These are phyloP conservation scores for Dolichoris vasculosae DNA, from an alignment of 1,140 invertebrate genomes.

Conservation along the genomic window DNA sequence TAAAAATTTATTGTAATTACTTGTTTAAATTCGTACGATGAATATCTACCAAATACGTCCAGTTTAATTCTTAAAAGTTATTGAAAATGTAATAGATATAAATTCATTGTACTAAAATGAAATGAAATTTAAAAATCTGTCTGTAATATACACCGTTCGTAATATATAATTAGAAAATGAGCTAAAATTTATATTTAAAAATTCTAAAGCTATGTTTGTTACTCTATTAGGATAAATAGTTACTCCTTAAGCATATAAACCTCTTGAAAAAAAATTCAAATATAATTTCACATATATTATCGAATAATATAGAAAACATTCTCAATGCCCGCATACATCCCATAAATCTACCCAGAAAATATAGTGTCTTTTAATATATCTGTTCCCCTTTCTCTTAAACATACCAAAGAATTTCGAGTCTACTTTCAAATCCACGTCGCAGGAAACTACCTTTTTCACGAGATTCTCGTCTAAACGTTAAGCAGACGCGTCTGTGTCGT, in stretches of 20 bases:
- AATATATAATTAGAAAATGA: too few species aligned
- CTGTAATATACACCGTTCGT: too few species aligned
- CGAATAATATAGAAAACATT: slow-evolving; percentile 20
- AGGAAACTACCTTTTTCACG: slow-evolving; percentile 27
- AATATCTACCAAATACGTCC: too few species aligned
- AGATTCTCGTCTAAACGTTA: neutral
- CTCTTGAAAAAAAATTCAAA: slow-evolving; percentile 35
- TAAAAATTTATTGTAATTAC: neutral
- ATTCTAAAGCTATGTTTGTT: too few species aligned
- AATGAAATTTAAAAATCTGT: too few species aligned
- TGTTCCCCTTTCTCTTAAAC: neutral
- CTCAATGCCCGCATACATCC: neutral
- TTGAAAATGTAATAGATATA: neutral
- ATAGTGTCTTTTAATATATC: slow-evolving; percentile 44
- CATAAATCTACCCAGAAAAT: slow-evolving; percentile 25
- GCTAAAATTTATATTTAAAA: too few species aligned
- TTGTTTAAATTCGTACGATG: too few species aligned
- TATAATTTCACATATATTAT: slow-evolving; percentile 11
- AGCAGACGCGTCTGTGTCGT: neutral
- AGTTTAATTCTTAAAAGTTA: too few species aligned
- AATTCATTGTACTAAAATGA: too few species aligned
- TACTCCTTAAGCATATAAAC: too few species aligned
- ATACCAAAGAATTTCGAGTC: slow-evolving; percentile 44
- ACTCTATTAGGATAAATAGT: neutral
- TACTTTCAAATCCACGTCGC: slow-evolving; percentile 44